Conservation (phyloP, 2,113 vertebrate genomes). For the Lynx canadensis region DNA sequence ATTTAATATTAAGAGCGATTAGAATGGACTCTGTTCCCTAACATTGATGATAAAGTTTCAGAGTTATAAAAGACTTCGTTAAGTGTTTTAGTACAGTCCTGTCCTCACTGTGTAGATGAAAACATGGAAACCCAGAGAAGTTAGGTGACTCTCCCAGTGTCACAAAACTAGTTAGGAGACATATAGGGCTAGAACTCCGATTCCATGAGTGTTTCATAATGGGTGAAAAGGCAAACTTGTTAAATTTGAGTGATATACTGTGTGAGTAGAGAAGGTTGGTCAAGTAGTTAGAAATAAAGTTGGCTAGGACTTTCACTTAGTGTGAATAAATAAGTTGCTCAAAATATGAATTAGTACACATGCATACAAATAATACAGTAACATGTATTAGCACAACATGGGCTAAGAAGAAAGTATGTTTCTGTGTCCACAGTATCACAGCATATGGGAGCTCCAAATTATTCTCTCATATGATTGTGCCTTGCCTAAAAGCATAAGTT, state of each 20-base stretch:
- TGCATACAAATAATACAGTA: background rate
- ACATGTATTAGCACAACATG: background rate
- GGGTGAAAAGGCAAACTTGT: background rate
- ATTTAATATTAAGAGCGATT: background rate
- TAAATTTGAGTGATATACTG: background rate
- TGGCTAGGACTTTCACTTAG: background rate
- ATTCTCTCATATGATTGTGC: background rate
- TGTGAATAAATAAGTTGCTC: background rate
- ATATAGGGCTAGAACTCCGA: background rate
- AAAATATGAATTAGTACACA: background rate
- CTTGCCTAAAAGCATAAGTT: conserved; percentile 5
- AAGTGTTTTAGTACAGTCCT: background rate
- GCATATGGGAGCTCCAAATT: background rate
- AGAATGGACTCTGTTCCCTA: background rate
- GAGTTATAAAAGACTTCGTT: background rate
- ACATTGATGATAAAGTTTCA: background rate
- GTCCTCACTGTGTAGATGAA: background rate
- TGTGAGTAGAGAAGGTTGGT: background rate
- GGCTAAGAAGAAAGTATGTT: background rate
- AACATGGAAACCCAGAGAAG: background rate
- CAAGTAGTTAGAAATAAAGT: background rate
- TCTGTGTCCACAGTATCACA: background rate
- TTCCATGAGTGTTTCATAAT: background rate
- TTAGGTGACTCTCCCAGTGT: background rate
- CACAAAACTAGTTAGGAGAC: background rate